Percentiles rank a stretch among this genome's conserved stretches.
Conservation (phyloP, 2,797 vertebrate species). For the Thripadectes ignobilis region DNA sequence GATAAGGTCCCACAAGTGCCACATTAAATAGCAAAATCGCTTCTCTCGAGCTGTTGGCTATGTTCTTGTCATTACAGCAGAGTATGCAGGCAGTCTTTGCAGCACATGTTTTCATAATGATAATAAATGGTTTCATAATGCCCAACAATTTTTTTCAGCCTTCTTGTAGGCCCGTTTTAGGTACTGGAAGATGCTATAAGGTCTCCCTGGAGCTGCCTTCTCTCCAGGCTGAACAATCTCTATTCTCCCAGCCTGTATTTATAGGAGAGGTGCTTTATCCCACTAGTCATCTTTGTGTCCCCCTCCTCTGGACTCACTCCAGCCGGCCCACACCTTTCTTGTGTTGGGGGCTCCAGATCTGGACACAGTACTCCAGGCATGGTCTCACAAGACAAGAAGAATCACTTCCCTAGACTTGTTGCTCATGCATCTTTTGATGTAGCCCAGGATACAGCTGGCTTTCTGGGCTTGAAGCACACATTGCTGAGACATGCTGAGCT, state of each 20-base stretch:
- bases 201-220: background rate
- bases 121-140: background rate
- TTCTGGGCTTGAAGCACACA: background rate
- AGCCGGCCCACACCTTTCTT: background rate
- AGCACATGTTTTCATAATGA: background rate
- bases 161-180: background rate
- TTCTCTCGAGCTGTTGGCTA: background rate
- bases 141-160: background rate
- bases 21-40: background rate
- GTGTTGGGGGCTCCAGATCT: background rate
- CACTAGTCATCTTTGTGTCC: background rate
- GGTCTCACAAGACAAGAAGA: background rate
- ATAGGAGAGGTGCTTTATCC: background rate
- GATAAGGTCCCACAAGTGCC: background rate
- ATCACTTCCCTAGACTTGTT: background rate
- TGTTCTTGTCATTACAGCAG: background rate
- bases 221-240: background rate
- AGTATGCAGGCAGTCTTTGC: background rate
- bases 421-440: background rate
- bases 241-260: background rate
- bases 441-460: background rate
- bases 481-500: background rate
- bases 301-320: background rate
- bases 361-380: background rate
- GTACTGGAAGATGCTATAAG: background rate